These are phyloP conservation scores for Quadroppia sp. DNA, from an alignment of 2,888 invertebrate genomes.

Conservation along the genomic window DNA sequence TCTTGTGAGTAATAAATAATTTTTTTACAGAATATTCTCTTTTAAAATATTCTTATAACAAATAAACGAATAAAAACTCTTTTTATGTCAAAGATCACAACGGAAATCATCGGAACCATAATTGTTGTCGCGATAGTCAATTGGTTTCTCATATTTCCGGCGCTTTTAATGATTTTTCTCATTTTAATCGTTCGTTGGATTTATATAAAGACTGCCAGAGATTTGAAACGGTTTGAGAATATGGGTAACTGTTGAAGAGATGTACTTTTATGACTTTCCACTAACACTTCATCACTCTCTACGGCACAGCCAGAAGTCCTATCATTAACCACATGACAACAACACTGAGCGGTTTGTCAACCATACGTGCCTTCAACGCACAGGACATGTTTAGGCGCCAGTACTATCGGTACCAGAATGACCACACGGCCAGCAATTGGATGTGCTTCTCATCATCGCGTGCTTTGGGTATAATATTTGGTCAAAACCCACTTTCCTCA, in stretches of 20 bases:
- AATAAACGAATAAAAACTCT: too few species aligned
- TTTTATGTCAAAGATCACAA: too few species aligned
- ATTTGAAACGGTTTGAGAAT: constrained; percentile 58
- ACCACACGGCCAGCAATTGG: constrained; percentile 85
- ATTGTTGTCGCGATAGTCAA: neutral
- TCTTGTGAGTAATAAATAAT: neutral
- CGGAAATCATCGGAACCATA: constrained; percentile 11
- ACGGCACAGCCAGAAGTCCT: constrained; percentile 54
- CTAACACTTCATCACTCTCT: too few species aligned
- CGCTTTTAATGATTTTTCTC: constrained; percentile 53
- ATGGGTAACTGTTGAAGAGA: too few species aligned
- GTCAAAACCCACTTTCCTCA: too few species aligned
- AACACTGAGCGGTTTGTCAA: constrained; percentile 47
- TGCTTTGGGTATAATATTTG: constrained; percentile 88
- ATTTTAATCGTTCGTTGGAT: constrained; percentile 55
- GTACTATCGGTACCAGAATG: constrained; percentile 58
- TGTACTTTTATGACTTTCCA: too few species aligned
- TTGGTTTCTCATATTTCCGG: constrained; percentile 53
- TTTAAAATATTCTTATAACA: too few species aligned
- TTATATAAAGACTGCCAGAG: constrained; percentile 55
- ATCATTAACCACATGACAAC: constrained; percentile 48
- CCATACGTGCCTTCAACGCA: constrained; percentile 62
- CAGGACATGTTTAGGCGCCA: constrained; percentile 64
- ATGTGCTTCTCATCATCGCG: constrained; percentile 76
- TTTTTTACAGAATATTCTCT: neutral